Conservation (phyloP, 2,797 vertebrate genomes). For the Lindbergichthys nudifrons region DNA sequence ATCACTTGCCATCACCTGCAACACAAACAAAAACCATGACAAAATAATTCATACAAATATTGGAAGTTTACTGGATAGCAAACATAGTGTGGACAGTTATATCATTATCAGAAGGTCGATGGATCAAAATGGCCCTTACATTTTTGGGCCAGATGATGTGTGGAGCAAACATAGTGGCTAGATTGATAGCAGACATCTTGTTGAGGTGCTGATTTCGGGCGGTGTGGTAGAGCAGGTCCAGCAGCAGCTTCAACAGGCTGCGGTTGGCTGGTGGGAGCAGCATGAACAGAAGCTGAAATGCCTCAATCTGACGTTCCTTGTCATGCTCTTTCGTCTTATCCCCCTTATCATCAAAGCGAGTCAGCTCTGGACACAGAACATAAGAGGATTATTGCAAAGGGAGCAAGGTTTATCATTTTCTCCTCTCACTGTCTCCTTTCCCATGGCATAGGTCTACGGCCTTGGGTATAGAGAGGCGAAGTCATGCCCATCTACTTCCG, state of each 20-base stretch:
- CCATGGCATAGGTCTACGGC: too few species aligned
- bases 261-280: constrained; percentile 93
- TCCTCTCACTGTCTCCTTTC: too few species aligned
- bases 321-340: constrained; percentile 90
- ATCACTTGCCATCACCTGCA: constrained; percentile 91
- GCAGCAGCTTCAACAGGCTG: constrained; percentile 92
- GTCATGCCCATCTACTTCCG: too few species aligned
- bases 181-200: constrained; percentile 98
- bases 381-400: constrained; percentile 12
- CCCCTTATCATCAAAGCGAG: constrained; percentile 91
- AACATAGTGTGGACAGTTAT: background rate
- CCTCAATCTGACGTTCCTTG: constrained; percentile 95
- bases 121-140: constrained; percentile 76
- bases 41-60: background rate
- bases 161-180: constrained; percentile 97
- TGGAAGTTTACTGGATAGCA: background rate
- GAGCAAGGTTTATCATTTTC: too few species aligned
- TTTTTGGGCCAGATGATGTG: constrained; percentile 98
- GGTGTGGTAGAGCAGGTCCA: constrained; percentile 95
- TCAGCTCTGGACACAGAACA: constrained; percentile 85
- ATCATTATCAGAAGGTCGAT: background rate
- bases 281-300: constrained; percentile 94
- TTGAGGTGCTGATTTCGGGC: constrained; percentile 95
- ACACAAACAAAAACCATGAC: background rate
- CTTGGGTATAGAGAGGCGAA: too few species aligned